Percentiles rank a stretch among this genome's conserved stretches.
Conservation (phyloP, 2,797 vertebrate species). For the Dromococcyx pavoninus region DNA sequence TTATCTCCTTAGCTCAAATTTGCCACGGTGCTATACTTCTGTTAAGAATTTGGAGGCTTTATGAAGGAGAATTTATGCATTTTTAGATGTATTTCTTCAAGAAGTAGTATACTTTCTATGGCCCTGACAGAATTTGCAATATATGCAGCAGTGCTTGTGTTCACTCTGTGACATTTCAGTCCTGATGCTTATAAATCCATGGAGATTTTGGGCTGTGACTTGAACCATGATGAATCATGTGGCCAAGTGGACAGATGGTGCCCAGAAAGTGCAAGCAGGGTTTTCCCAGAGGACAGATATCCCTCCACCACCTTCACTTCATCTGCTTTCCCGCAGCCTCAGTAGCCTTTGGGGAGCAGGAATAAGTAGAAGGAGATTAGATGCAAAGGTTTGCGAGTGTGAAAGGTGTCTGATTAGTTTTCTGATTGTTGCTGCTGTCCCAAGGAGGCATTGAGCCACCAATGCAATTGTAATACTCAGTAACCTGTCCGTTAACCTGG, state of each 20-base stretch:
- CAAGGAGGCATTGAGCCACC: too few relatives aligned
- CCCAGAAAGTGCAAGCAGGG: too few relatives aligned
- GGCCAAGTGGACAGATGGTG: background rate
- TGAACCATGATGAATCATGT: background rate
- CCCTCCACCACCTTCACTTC: too few relatives aligned
- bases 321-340: too few relatives aligned
- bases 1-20: background rate
- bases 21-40: fast-evolving
- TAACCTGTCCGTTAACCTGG: too few relatives aligned
- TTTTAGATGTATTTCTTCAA: background rate
- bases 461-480: too few relatives aligned
- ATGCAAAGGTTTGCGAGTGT: too few relatives aligned
- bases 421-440: too few relatives aligned
- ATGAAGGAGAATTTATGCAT: background rate
- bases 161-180: background rate
- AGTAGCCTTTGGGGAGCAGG: too few relatives aligned
- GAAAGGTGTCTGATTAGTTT: too few relatives aligned
- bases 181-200: background rate
- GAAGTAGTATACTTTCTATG: background rate
- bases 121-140: background rate
- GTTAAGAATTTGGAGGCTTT: background rate
- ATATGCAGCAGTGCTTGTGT: background rate
- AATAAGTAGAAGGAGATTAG: too few relatives aligned
- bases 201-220: background rate
- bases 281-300: too few relatives aligned